Conservation (phyloP, 2,113 vertebrate species). For the Cygnus atratus region DNA sequence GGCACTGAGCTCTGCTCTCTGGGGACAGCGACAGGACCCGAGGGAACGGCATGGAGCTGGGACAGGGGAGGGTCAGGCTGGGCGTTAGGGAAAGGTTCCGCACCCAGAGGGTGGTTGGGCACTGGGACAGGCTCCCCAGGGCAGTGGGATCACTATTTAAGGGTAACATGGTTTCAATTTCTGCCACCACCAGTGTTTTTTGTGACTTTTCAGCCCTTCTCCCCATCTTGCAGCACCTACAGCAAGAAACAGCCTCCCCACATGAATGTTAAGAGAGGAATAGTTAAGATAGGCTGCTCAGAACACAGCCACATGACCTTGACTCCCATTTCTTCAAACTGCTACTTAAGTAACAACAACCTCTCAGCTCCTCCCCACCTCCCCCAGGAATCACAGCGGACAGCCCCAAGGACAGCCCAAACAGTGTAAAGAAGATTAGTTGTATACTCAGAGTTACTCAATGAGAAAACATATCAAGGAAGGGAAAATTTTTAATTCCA, state of each 20-base stretch:
- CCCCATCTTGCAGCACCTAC: not conserved
- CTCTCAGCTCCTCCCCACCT: too few species aligned
- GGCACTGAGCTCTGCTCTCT: too few species aligned
- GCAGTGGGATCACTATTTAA: not conserved
- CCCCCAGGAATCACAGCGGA: not conserved
- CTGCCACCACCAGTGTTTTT: not conserved
- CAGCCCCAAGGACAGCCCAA: not conserved
- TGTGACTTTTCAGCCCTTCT: not conserved
- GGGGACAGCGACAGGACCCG: too few species aligned
- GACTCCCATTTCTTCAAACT: not conserved
- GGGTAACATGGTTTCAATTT: not conserved
- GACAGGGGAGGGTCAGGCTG: too few species aligned
- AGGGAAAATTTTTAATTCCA: not conserved
- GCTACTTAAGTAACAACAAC: not conserved
- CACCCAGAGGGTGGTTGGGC: too few species aligned
- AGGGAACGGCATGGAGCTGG: too few species aligned
- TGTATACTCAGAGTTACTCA: not conserved
- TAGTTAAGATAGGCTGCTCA: not conserved
- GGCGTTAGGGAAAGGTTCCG: too few species aligned
- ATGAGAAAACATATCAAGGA: not conserved
- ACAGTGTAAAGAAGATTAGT: not conserved
- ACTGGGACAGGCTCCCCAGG: too few species aligned
- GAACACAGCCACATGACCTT: not conserved
- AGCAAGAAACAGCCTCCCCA: not conserved
- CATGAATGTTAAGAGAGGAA: not conserved